phyloP scores from a whole-genome alignment of 2,888 invertebrate genomes.

The Nesidiocoris tenuis region DNA sequence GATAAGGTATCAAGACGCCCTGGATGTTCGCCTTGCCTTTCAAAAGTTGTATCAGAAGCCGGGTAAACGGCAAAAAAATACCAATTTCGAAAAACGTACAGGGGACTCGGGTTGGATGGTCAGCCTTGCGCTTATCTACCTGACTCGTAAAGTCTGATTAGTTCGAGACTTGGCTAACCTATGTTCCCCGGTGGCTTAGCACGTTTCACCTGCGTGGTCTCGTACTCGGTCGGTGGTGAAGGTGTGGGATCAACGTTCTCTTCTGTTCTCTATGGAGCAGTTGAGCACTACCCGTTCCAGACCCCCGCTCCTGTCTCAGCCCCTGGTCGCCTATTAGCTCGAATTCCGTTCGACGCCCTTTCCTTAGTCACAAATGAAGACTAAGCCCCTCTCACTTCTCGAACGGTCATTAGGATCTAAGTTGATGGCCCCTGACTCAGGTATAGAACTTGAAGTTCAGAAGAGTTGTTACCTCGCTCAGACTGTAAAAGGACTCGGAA shows the following conservation, averaged over 20 bases:
- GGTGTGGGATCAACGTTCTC: background rate
- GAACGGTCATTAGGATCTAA: background rate
- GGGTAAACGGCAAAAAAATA: constrained; percentile 16
- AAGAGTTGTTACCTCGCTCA: background rate
- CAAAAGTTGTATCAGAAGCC: no score
- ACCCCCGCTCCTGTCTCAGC: background rate
- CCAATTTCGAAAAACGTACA: constrained; percentile 12
- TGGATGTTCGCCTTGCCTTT: no score
- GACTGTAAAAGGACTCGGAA: background rate
- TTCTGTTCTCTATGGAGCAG: background rate
- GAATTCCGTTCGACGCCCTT: background rate
- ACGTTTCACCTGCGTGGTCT: background rate
- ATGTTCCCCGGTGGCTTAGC: no score
- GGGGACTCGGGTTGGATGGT: no score
- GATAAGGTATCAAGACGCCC: no score
- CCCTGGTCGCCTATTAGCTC: background rate
- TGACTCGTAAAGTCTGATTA: background rate
- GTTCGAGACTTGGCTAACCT: background rate
- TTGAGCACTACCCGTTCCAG: background rate
- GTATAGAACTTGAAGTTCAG: background rate
- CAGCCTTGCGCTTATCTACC: background rate
- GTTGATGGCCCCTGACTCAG: background rate
- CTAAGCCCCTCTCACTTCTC: background rate
- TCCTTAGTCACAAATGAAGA: background rate
- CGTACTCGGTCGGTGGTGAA: background rate